A percentile compares a stretch with the other conserved stretches of the same genome.
These are phyloP conservation scores for Hylyphantes graminicola DNA, from an alignment of 1,140 invertebrate genomes.

Conservation along the genomic window DNA sequence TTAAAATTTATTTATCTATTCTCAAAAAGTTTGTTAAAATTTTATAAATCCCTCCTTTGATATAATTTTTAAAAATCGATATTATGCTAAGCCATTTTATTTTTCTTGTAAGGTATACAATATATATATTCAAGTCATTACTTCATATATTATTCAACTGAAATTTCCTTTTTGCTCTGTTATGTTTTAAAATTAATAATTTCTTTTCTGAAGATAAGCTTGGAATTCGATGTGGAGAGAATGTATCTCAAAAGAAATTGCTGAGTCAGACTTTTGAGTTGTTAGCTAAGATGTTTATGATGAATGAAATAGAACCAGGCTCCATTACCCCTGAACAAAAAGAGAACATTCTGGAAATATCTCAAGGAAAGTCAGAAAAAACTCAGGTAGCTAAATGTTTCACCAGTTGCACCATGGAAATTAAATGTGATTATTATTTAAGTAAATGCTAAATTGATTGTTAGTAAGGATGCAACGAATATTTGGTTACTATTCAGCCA, in stretches of 20 bases:
- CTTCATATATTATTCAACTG: too few relatives aligned
- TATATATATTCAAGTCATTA: not conserved
- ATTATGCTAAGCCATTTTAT: not conserved
- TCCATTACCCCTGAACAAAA: slow-evolving; percentile 11
- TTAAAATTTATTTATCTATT: too few relatives aligned
- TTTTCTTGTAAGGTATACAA: not conserved
- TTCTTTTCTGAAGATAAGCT: slow-evolving; percentile 19
- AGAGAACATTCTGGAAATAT: slow-evolving; percentile 4
- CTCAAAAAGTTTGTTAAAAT: too few relatives aligned
- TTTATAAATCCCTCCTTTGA: too few relatives aligned
- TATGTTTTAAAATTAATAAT: too few relatives aligned
- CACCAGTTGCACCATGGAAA: too few relatives aligned
- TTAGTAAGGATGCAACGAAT: too few relatives aligned
- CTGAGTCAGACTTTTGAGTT: slow-evolving; percentile 40
- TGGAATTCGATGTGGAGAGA: slow-evolving; percentile 14
- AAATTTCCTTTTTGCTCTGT: too few relatives aligned
- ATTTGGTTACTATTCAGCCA: too few relatives aligned
- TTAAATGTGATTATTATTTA: too few relatives aligned
- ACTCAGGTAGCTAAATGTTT: slow-evolving; percentile 7
- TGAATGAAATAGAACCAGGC: slow-evolving; percentile 2
- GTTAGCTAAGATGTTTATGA: slow-evolving; percentile 41
- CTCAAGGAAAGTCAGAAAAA: not conserved
- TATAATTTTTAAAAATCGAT: too few relatives aligned
- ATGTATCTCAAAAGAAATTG: slow-evolving; percentile 30
- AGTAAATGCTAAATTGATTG: too few relatives aligned